Conservation (phyloP, 2,797 vertebrate genomes). For the Peromyscus eremicus region DNA sequence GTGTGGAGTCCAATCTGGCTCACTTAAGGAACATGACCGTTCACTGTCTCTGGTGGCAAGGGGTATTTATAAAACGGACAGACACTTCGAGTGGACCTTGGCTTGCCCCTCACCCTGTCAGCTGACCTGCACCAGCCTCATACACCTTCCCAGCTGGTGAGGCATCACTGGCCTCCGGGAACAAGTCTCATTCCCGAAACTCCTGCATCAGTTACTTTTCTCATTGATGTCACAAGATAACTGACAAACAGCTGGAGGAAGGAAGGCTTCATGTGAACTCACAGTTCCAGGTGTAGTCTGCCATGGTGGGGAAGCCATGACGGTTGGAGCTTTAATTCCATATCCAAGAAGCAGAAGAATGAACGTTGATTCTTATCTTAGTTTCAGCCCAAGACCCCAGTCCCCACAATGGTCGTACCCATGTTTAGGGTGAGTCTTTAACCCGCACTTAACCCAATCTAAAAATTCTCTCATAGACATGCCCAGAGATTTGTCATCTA, state of each 20-base stretch:
- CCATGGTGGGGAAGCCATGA: neutral
- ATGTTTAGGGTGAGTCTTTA: neutral
- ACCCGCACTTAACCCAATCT: neutral
- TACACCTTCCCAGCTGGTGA: neutral
- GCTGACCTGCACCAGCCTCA: neutral
- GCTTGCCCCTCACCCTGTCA: neutral
- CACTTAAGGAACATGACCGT: rapidly evolving
- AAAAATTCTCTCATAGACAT: neutral
- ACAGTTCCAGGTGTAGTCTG: neutral
- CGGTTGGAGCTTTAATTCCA: neutral
- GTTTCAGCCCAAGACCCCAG: neutral
- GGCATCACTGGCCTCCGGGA: neutral
- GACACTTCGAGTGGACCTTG: neutral
- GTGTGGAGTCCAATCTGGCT: rapidly evolving
- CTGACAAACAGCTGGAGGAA: neutral
- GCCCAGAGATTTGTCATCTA: neutral
- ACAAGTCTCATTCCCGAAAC: too few species aligned
- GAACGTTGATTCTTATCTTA: neutral
- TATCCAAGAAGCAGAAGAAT: neutral
- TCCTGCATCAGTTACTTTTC: neutral
- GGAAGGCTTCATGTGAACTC: neutral
- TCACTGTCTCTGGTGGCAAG: neutral
- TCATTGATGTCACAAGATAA: neutral
- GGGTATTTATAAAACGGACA: neutral
- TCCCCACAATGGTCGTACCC: neutral